Conservation (phyloP, 2,113 vertebrate genomes). For the Pyxicephalus adspersus region DNA sequence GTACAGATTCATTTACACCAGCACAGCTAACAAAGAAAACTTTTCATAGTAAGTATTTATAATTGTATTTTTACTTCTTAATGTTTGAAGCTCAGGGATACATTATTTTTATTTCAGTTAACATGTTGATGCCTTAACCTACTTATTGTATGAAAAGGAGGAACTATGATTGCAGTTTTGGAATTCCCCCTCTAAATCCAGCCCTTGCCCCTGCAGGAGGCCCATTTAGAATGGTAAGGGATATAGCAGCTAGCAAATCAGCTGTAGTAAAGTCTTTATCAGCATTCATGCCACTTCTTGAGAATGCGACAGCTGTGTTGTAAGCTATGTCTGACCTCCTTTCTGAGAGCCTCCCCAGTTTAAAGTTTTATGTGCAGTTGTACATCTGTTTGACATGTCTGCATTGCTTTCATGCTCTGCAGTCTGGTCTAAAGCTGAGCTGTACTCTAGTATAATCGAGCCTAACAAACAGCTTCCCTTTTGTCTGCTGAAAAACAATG, state of each 20-base stretch:
- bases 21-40: too few species aligned
- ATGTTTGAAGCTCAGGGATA: too few species aligned
- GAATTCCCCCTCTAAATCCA: too few species aligned
- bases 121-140: too few species aligned
- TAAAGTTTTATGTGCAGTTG: constrained; percentile 45
- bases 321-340: constrained; percentile 49
- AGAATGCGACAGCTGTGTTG: constrained; percentile 30
- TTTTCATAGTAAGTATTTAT: too few species aligned
- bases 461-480: not conserved
- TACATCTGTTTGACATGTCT: constrained; percentile 36
- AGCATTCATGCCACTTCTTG: constrained; percentile 10
- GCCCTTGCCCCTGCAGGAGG: too few species aligned
- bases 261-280: not conserved
- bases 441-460: constrained; percentile 23
- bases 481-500: constrained; percentile 42
- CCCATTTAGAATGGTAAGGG: not conserved
- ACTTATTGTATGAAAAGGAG: too few species aligned
- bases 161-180: too few species aligned
- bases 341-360: constrained; percentile 7
- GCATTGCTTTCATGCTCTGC: constrained; percentile 42
- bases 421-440: constrained; percentile 19
- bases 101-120: too few species aligned
- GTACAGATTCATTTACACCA: too few species aligned
- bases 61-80: too few species aligned
- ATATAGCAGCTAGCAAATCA: constrained; percentile 41